Evolutionary conservation across 2,113 vertebrate genomes (phyloP).

Genomic region (Melanerpes aurifrons): DNA sequence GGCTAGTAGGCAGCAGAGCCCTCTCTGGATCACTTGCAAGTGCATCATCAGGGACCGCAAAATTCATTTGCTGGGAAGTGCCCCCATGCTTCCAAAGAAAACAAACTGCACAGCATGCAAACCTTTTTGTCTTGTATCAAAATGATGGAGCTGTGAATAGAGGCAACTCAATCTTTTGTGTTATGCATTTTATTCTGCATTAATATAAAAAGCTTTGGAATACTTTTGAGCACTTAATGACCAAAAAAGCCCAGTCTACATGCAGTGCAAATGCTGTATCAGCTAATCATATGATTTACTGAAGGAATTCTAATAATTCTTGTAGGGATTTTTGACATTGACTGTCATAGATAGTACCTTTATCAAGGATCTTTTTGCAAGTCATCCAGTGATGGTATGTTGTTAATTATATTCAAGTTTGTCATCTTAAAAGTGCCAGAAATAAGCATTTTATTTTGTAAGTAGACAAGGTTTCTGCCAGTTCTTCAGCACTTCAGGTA

Average conservation of each 20-base stretch:
- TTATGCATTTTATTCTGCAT: neutral
- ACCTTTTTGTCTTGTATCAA: neutral
- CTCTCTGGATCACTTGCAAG: fast-evolving
- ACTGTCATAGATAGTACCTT: neutral
- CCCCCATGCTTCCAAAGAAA: neutral
- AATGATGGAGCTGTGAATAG: neutral
- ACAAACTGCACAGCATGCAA: neutral
- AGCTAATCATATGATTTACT: neutral
- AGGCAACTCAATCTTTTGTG: neutral
- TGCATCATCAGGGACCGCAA: neutral
- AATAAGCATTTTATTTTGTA: neutral
- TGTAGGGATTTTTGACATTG: neutral
- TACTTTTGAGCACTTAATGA: neutral
- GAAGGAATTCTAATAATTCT: neutral
- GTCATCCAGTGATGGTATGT: neutral
- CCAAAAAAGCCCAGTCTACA: neutral
- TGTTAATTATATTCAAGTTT: neutral
- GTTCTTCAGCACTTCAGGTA: neutral
- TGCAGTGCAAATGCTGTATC: neutral
- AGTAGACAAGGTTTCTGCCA: neutral
- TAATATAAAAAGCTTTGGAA: neutral
- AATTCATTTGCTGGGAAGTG: neutral
- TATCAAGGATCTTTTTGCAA: neutral
- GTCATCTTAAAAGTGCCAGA: neutral
- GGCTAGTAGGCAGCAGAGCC: neutral